Evolutionary conservation across 37 sponge, comb jelly and placozoan species (phyloP).

Genomic region (Hexactinellida sp.): DNA sequence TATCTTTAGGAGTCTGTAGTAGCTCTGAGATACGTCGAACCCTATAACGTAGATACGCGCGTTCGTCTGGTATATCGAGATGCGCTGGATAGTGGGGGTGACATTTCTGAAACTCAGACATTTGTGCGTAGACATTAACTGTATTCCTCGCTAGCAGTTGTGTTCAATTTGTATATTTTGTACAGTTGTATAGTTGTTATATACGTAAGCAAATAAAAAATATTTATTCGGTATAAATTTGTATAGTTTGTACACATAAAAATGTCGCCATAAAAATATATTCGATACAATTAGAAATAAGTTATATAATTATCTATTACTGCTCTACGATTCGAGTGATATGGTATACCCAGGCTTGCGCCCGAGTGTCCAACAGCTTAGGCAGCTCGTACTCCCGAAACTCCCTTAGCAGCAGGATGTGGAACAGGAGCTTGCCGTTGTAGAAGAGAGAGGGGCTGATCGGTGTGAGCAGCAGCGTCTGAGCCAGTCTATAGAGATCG

Average conservation of each 20-base stretch:
- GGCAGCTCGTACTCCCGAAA: neutral
- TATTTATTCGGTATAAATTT: no score
- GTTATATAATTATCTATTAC: no score
- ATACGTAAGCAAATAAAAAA: no score
- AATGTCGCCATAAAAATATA: no score
- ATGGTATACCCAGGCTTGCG: neutral
- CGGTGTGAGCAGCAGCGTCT: neutral
- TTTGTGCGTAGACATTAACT: neutral
- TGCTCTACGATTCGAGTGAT: neutral
- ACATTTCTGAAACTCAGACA: conserved; percentile 27
- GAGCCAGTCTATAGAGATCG: neutral
- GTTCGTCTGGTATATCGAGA: conserved; percentile 57
- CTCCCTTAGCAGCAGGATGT: neutral
- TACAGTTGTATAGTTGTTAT: no score
- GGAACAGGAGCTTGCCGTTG: neutral
- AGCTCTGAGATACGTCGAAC: conserved; percentile 34
- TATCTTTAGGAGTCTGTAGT: conserved; percentile 50
- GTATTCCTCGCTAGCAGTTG: no score
- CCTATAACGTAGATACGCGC: conserved; percentile 44
- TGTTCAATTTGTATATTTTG: no score
- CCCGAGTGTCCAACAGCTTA: neutral
- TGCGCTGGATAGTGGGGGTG: conserved; percentile 42
- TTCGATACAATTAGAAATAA: no score
- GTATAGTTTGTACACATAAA: no score
- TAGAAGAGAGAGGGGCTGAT: neutral